Evolutionary conservation across 2,888 invertebrate genomes (phyloP), one percentile per base, ranked within the genome.

Genomic region (Apamea sordens): DNA sequence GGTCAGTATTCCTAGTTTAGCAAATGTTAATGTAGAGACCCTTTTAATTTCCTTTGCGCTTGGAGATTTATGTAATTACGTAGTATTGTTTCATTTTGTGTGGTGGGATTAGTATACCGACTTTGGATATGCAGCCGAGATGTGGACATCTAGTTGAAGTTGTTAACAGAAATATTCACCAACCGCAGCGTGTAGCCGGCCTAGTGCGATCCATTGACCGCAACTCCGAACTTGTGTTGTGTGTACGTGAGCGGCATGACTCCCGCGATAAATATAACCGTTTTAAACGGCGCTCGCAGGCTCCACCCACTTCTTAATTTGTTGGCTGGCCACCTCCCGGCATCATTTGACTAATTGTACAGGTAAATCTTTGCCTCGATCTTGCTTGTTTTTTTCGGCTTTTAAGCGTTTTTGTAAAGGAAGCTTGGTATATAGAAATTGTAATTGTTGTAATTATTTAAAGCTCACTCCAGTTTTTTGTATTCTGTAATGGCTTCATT

Each of bases 201-300:
- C 63, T 0, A 83, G 89, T 90, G 89, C 82, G 89, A 81, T 4
- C 13, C 21, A 28, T 24, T 81, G 84, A 86, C 89, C 90, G 85
- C 86, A 86, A 71, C 85, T 81, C 71, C 67, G 53, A 86, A 76
- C 88, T 86, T 82, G 88, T 88, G 90, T 90, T 79, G 89, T 76
- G 84, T 69, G 89, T 85, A 92, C 92, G 92, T 92, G 92, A 88
- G 87, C 89, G 72, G 92, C 91, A 91, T 92, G 83, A 81, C 87
- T 82, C 86, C 73, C 73, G 77, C 84, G 88, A 88, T 91, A 91
- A 92, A 91, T 89, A 92, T 89, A 87, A 87, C 90, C 90, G 87
- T 85, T 90, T 88, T 83, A 89, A 90, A 83, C 67, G 77, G 50
- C 69, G n/a, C 47, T 59, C 59, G 36, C 28, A 50, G 77, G 41